Conservation (phyloP, 2,797 vertebrate genomes). For the Centropyge bicolor region DNA sequence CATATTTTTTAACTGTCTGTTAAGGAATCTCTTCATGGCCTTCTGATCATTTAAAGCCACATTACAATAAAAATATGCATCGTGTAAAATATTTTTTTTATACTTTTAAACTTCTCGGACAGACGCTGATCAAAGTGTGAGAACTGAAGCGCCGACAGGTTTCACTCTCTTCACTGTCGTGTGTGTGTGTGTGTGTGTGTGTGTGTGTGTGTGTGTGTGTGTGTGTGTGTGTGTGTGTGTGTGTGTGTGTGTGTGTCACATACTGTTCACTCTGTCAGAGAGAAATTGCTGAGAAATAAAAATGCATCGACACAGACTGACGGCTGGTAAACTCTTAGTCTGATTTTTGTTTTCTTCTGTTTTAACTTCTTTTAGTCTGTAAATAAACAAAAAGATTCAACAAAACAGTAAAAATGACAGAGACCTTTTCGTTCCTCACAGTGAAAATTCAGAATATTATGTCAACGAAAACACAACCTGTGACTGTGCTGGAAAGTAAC, state of each 20-base stretch:
- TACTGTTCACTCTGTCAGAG: not conserved
- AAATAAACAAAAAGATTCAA: not conserved
- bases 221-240: not conserved
- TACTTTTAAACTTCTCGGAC: constrained; percentile 18
- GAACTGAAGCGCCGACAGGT: constrained; percentile 1
- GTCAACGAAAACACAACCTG: no score
- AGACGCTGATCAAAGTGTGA: not conserved
- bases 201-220: not conserved
- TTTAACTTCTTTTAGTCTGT: not conserved
- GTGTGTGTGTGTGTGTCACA: constrained; percentile 7
- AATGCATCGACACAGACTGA: not conserved
- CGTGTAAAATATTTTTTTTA: constrained; percentile 9
- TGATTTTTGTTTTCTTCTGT: not conserved
- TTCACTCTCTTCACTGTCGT: not conserved
- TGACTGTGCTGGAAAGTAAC: no score
- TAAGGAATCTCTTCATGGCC: constrained; percentile 3
- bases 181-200: not conserved
- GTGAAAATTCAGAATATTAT: no score
- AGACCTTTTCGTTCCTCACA: no score
- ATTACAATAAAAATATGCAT: constrained; percentile 33
- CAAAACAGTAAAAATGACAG: not conserved
- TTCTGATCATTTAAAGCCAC: constrained; percentile 29
- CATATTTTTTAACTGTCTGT: constrained; percentile 20
- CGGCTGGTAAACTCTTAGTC: not conserved
- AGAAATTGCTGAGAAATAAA: constrained; percentile 10